Percentiles rank a stretch among this genome's conserved stretches.
Conservation (phyloP, 2,113 vertebrate genomes). For the Rissa tridactyla region DNA sequence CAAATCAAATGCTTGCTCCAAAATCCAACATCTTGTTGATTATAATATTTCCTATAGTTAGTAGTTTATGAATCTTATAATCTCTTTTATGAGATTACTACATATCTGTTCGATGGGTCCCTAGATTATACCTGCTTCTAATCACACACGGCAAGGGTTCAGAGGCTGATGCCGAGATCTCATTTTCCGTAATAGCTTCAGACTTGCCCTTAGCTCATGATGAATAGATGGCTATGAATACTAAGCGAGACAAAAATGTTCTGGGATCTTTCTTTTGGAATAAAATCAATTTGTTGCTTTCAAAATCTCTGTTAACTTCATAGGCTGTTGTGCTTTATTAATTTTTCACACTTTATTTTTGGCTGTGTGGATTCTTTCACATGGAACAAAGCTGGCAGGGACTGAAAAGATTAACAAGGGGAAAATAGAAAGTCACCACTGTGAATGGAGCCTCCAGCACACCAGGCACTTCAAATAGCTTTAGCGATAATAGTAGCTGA, state of each 20-base stretch:
- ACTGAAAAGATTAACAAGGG: not conserved
- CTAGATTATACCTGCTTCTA: not conserved
- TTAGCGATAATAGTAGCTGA: not conserved
- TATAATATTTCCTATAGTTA: not conserved
- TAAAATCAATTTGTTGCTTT: constrained; percentile 11
- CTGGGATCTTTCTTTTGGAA: not conserved
- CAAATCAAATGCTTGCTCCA: not conserved
- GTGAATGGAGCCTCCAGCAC: not conserved
- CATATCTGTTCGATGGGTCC: not conserved
- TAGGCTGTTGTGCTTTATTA: not conserved
- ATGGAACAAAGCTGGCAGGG: not conserved
- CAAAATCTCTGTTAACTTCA: not conserved
- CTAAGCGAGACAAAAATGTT: not conserved
- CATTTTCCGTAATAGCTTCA: not conserved
- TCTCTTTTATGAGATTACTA: not conserved
- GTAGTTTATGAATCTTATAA: not conserved
- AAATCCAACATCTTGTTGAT: not conserved
- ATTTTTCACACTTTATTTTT: constrained; percentile 28
- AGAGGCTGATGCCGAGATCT: constrained; percentile 4
- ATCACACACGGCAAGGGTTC: not conserved
- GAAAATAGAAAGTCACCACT: not conserved
- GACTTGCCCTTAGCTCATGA: not conserved
- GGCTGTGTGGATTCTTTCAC: not conserved
- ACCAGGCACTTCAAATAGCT: not conserved
- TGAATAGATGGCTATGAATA: not conserved